A percentile compares a stretch with the other conserved stretches of the same genome.
Conservation (phyloP, 2,888 invertebrate genomes). For the Criorhina ranunculi region DNA sequence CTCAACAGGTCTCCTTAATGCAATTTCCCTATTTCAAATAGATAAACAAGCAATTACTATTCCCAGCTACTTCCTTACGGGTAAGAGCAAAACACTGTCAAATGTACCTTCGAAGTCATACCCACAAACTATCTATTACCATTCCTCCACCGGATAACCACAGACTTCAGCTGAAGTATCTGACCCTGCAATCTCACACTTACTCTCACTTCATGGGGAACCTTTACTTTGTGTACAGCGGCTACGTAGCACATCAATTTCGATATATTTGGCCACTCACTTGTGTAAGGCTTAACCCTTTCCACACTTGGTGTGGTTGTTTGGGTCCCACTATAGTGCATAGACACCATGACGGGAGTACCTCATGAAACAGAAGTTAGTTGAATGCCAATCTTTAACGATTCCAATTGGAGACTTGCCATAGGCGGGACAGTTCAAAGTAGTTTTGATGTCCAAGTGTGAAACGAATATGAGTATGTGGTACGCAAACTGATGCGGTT, state of each 20-base stretch:
- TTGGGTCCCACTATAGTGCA: constrained; percentile 5
- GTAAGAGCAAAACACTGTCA: constrained; percentile 44
- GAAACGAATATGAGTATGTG: constrained; percentile 39
- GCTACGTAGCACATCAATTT: constrained; percentile 59
- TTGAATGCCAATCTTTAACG: constrained; percentile 42
- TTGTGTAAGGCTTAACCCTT: constrained; percentile 54
- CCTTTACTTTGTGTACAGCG: constrained; percentile 43
- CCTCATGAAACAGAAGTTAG: constrained; percentile 44
- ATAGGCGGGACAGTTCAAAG: constrained; percentile 45
- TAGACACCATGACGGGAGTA: constrained; percentile 2
- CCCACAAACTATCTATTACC: constrained; percentile 55
- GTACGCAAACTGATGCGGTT: constrained; percentile 34
- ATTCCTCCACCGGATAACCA: constrained; percentile 53
- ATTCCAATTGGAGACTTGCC: constrained; percentile 45
- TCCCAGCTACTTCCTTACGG: constrained; percentile 47
- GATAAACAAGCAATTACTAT: constrained; percentile 35
- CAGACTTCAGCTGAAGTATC: constrained; percentile 46
- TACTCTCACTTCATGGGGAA: constrained; percentile 67
- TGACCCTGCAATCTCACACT: constrained; percentile 73
- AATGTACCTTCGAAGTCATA: constrained; percentile 39
- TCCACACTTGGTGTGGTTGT: constrained; percentile 25
- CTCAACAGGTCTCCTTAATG: background rate
- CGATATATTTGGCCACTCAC: constrained; percentile 63
- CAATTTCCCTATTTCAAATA: background rate
- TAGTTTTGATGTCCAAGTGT: constrained; percentile 31